Evolutionary conservation across 2,797 vertebrate species (phyloP).

Genomic region (Masticophis lateralis): DNA sequence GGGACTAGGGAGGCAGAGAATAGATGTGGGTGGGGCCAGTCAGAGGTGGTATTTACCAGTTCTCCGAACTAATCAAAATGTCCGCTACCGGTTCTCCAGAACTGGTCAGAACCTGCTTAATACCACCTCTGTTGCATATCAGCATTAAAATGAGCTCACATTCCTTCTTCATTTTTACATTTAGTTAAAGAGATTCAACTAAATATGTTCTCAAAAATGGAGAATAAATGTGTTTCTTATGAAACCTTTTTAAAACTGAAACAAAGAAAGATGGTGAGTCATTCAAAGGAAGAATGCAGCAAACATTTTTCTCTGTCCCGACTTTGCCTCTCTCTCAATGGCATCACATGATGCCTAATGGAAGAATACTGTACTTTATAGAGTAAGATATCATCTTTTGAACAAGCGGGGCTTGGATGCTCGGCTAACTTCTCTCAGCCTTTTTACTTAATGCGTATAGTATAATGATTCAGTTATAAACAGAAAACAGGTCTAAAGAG

Average conservation of each 20-base stretch:
- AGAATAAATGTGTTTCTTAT: conserved; percentile 57
- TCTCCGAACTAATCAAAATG: too few species aligned
- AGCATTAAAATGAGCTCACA: conserved; percentile 60
- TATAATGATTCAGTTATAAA: conserved; percentile 43
- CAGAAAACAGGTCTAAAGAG: conserved; percentile 3
- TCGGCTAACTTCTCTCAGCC: conserved; percentile 3
- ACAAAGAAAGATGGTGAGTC: conserved; percentile 36
- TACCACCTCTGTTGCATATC: conserved; percentile 19
- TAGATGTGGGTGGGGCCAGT: too few species aligned
- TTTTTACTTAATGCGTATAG: conserved; percentile 26
- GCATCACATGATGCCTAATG: background rate
- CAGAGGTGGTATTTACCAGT: too few species aligned
- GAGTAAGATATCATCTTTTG: conserved; percentile 4
- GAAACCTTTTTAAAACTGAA: conserved; percentile 36
- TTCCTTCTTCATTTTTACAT: conserved; percentile 44
- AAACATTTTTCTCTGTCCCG: background rate
- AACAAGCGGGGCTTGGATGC: background rate
- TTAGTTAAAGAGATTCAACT: conserved; percentile 53
- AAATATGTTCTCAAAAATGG: conserved; percentile 61
- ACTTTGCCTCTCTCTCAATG: background rate
- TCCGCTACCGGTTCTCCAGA: too few species aligned
- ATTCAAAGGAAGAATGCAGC: conserved; percentile 1
- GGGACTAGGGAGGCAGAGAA: too few species aligned
- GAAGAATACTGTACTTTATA: background rate
- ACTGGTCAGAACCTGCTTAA: too few species aligned